phyloP scores from a whole-genome alignment of 1,140 invertebrate genomes.

The Neodiprion fabricii region DNA sequence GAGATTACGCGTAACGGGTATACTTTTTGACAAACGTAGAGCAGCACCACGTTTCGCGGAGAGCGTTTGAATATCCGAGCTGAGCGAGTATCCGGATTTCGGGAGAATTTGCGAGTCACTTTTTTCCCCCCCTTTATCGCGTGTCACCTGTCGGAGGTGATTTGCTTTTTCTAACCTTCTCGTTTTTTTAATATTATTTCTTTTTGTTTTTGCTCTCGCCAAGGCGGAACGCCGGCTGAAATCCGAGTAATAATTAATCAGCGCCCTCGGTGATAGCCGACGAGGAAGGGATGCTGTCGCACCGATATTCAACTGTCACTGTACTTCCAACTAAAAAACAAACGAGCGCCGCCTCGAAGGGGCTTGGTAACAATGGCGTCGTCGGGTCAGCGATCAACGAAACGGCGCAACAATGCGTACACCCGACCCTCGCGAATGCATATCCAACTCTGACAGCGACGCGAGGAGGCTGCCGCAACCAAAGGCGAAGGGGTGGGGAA shows the following conservation, averaged over 20 bases:
- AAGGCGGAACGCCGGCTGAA: not conserved
- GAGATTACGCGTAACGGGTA: not conserved
- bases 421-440: slow-evolving; percentile 24
- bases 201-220: not conserved
- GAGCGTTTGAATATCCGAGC: too few species aligned
- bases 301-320: slow-evolving; percentile 8
- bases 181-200: too few species aligned
- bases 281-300: too few species aligned
- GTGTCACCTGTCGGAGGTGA: slow-evolving; percentile 1
- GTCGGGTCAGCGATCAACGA: slow-evolving; percentile 2
- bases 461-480: slow-evolving; percentile 2
- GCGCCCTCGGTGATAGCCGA: too few species aligned
- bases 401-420: slow-evolving; percentile 4
- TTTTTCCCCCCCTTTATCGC: not conserved
- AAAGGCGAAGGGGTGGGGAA: slow-evolving; percentile 15
- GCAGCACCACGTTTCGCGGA: too few species aligned
- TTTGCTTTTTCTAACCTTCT: too few species aligned
- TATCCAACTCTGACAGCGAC: slow-evolving; percentile 32
- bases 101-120: too few species aligned
- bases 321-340: not conserved
- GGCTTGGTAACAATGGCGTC: slow-evolving; percentile 15
- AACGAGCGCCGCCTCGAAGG: slow-evolving; percentile 16
- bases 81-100: too few species aligned
- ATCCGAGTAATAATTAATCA: too few species aligned
- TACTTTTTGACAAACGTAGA: too few species aligned